These are phyloP conservation scores for Danionella dracula DNA, from an alignment of 2,797 vertebrate species.

Conservation along the genomic window DNA sequence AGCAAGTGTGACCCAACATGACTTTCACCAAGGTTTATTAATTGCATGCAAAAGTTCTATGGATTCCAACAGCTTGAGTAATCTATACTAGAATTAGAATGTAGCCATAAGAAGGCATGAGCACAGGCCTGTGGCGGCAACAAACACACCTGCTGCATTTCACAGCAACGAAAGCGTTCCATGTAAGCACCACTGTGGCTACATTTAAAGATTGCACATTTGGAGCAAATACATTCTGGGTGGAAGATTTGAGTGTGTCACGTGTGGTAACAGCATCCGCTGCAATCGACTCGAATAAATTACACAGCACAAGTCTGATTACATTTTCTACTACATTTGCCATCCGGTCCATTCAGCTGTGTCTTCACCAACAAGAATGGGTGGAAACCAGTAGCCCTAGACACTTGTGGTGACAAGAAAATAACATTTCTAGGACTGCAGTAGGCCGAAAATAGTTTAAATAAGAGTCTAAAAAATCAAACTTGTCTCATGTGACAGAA, in stretches of 20 bases:
- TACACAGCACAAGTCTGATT: conserved; percentile 37
- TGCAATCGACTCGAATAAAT: conserved; percentile 39
- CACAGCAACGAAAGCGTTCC: neutral
- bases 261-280: conserved; percentile 15
- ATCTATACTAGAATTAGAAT: neutral
- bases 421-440: conserved; percentile 36
- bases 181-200: neutral
- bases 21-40: neutral
- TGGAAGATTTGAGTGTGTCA: conserved; percentile 19
- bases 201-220: conserved; percentile 15
- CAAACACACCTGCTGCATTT: neutral
- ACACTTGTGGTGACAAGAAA: conserved; percentile 40
- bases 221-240: conserved; percentile 4
- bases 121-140: conserved; percentile 6
- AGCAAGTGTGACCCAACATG: neutral
- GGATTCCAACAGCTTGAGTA: neutral
- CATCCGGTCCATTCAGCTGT: conserved; percentile 34
- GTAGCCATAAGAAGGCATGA: conserved; percentile 2
- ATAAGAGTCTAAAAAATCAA: conserved; percentile 1
- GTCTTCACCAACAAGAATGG: neutral
- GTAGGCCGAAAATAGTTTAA: conserved; percentile 30
- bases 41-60: neutral
- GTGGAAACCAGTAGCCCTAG: conserved; percentile 11
- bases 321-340: conserved; percentile 45
- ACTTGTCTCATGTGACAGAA: neutral